Base-by-base conservation (phyloP, 2,888 invertebrate species). In the Atethmia centrago region DNA sequence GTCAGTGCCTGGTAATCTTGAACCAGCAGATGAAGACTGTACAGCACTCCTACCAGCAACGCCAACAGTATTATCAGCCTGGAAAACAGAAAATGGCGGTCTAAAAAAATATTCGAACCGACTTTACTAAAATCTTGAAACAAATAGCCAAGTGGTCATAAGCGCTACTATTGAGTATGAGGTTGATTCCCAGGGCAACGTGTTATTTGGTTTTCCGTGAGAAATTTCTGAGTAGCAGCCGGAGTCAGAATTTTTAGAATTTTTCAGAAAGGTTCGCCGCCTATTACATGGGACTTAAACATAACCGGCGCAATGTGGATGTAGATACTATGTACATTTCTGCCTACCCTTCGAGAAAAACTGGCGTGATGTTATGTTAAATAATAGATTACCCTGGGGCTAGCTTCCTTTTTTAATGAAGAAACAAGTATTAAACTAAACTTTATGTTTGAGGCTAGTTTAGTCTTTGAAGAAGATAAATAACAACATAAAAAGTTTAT, bases 1-100 rank as follows among this genome's bases (percentile, higher is more conserved):
- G 92, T 92, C 25, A 96, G 80, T 0, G 95, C 94, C 71, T 96
- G 96, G 83, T 95, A 96, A 71, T 96, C 96, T 79, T 94, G 90
- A 0, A 94, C 95, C 10, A 96, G 91, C 0, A 95, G 85, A 77
- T 96, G 96, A 0, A 96, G 86, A 56, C 93, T 92, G 77, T 95
- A 96, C 49, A 96, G 87, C 9, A 95, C 95, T 61, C 95, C 96
- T 0, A 95, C 86, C 16, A 95, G 83, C 55, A 95, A 88, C 2
- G 91, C 95, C 71, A 96, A 82, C 3, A 95, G 86, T 16, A 95
- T 91, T 63, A 96, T 89, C 2, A 95, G 78, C 76, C 96, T 96
- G 91, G 2, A 93, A 93, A 71, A 40, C 71, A 62, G 55, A 55
- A 66, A 55, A 45, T 31, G 0, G 10, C 0, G 0, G n/a, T 31